Percentiles rank a stretch among this genome's conserved stretches.
Conservation (phyloP, 1,140 invertebrate species). For the Pentalonia nigronervosa region DNA sequence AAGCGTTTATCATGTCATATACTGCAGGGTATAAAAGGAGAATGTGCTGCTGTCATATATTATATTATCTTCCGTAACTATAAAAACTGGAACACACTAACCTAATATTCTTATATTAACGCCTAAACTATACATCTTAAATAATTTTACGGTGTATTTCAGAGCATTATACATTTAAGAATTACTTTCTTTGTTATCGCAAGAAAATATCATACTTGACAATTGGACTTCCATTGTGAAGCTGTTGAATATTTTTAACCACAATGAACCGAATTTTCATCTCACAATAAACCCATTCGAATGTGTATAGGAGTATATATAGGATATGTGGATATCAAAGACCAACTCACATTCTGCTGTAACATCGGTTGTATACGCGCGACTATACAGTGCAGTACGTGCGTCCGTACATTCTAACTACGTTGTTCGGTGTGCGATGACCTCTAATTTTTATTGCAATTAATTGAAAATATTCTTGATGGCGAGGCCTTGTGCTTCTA, state of each 20-base stretch:
- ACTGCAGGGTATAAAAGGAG: background rate
- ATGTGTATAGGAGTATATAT: background rate
- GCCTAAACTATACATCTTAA: background rate
- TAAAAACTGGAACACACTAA: background rate
- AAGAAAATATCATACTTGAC: background rate
- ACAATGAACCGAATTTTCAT: conserved; percentile 14
- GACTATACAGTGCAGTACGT: background rate
- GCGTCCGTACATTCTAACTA: background rate
- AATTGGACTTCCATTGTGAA: background rate
- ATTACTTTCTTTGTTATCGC: background rate
- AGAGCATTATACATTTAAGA: background rate
- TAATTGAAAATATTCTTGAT: conserved; percentile 38
- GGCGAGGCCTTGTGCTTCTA: background rate
- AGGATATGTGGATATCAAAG: conserved; percentile 7
- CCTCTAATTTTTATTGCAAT: conserved; percentile 50
- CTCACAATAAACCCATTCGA: background rate
- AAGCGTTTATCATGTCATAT: background rate
- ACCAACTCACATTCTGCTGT: background rate
- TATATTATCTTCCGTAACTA: background rate
- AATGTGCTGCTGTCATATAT: background rate
- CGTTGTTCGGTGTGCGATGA: conserved; percentile 24
- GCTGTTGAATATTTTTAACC: background rate
- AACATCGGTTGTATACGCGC: background rate
- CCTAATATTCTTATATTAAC: background rate
- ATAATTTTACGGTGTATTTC: background rate